Base-by-base conservation (phyloP, 2,113 vertebrate species). In the Atlantisia rogersi region DNA sequence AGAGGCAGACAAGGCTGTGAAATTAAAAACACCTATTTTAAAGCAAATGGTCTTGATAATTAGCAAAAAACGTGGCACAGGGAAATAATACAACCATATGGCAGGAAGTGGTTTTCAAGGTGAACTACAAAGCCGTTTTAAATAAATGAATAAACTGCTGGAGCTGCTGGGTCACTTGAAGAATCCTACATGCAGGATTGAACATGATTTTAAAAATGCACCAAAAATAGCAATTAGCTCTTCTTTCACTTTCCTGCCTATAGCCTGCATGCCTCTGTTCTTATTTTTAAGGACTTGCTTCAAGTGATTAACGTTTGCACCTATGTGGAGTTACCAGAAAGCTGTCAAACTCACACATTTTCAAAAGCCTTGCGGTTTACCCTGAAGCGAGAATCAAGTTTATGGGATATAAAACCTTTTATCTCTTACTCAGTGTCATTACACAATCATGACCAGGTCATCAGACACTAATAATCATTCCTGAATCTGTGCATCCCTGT, bases 21-120 rank as follows among this genome's bases (percentile, higher is more conserved):
- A 97, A 97, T 95, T 97, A 94, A 96, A 94, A 88, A 80, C 83
- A 79, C 44, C 95, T 93, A 97, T 96, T 97, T 97, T 97, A 97
- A 98, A 97, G 88, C 92, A 68, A 97, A 96, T 93, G 35, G 95
- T 90, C 39, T 88, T 93, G 76, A 94, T 96, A 96, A 96, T 82
- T 94, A 96, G 95, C 53, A 94, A 97, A 97, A 96, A 90, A 95
- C 13, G 5, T 93, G 86, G 86, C 80, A 39, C 2, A 83, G 69
- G 73, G 73, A 95, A 94, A 90, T 80, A 89, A 83, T 73, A 91
- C 46, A 87, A 88, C 90, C 84, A 82, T 96, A 97, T 96, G 89
- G 89, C 64, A 91, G 86, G 93, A 93, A 88, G 86, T 62, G 62
- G 59, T 95, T 97, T 96, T 96, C 95, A 95, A 97, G 96, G 95